Conservation (phyloP, 2,797 vertebrate species). For the Basileuterus tristriatus region DNA sequence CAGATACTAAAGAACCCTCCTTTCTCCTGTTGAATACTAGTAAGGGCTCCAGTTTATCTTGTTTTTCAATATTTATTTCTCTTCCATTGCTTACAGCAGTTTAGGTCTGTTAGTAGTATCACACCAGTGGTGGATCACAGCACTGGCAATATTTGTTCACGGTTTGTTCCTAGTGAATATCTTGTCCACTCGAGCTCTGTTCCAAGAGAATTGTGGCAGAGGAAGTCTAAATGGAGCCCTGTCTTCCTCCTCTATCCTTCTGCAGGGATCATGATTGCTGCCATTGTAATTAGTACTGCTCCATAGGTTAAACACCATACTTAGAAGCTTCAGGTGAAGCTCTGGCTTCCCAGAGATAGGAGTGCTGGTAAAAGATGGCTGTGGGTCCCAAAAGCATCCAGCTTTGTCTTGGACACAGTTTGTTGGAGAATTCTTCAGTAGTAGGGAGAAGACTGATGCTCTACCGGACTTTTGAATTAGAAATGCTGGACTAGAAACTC, state of each 20-base stretch:
- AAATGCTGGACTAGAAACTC: background rate
- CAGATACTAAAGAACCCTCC: background rate
- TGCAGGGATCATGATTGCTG: background rate
- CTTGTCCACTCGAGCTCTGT: background rate
- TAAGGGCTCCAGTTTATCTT: background rate
- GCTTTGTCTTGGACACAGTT: background rate
- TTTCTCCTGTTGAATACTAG: background rate
- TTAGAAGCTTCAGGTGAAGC: background rate
- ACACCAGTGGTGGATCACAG: background rate
- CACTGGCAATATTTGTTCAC: background rate
- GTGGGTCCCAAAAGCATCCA: background rate
- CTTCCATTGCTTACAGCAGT: background rate
- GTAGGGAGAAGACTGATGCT: background rate
- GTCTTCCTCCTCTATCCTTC: background rate
- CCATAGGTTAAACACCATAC: background rate
- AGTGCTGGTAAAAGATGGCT: background rate
- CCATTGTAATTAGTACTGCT: rapidly evolving
- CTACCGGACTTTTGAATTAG: background rate
- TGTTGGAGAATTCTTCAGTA: background rate
- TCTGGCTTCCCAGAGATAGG: background rate
- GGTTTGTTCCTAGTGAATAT: background rate
- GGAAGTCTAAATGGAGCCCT: background rate
- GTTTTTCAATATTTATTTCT: background rate
- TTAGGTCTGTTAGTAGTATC: background rate
- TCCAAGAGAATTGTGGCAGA: background rate